Base-by-base conservation (phyloP, 2,888 invertebrate species). In the Dolomedes plantarius region DNA sequence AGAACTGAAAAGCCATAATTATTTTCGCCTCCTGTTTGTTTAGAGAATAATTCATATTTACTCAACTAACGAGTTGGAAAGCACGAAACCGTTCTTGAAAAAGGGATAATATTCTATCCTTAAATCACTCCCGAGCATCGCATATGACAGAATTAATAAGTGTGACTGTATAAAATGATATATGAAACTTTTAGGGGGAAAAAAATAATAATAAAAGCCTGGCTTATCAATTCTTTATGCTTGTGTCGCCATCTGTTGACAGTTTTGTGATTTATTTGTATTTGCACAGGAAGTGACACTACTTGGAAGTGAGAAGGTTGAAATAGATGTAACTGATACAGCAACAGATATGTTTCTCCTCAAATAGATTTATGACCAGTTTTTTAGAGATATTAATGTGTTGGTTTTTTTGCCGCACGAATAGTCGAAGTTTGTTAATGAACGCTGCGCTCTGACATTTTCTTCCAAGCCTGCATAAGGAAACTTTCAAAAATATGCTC, bases 221-320 rank as follows among this genome's bases (percentile, higher is more conserved):
- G 19, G 9, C 68, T 41, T 13, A 27, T 23, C 27, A 41, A 39
- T n/a, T 71, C 19, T 23, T 29, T 7, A 36, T 68, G 50, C 28
- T 67, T 62, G 73, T 87, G 77, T 77, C 83, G 78, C 87, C 87
- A 87, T 79, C 79, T 79, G 74, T 73, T 79, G 83, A 83, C 83
- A 67, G 27, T 9, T 28, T 19, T 23, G 62, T 83, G 67, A 83
- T 83, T 83, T 77, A 83, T 83, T 65, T 77, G 31, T 77, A 77
- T 76, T 83, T 83, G 50, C 32, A 6, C 5, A 50, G 65, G 72
- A 72, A 64, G 36, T 65, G 71, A 39, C 68, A 39, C 29, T 83
- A 83, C 83, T 50, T 6, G 27, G 83, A 83, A 77, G 64, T 29
- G 31, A 28, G 65, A 31, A 28, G 16, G 31, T 62, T 31, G 16